Conservation (phyloP, 2,888 invertebrate species). For the Nephrocerus scutellatus region DNA sequence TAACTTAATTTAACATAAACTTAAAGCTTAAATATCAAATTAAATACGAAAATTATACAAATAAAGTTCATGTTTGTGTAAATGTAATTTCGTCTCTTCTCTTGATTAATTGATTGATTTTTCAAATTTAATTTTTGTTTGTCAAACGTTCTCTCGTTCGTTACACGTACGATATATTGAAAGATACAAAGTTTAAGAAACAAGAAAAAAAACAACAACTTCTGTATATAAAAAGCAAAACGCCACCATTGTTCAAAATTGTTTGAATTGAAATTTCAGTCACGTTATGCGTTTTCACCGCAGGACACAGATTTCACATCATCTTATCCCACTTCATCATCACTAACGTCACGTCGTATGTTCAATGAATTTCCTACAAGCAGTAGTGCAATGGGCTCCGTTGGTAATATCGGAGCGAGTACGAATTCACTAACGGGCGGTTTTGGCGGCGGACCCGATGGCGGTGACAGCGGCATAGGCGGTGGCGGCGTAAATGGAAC, state of each 20-base stretch:
- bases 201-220: conserved; percentile 5
- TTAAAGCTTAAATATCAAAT: too few relatives aligned
- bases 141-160: too few relatives aligned
- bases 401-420: conserved; percentile 39
- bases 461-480: conserved; percentile 28
- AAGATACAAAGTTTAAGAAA: too few relatives aligned
- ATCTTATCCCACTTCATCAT: conserved; percentile 44
- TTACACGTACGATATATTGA: too few relatives aligned
- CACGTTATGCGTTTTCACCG: conserved; percentile 50
- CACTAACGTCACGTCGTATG: conserved; percentile 39
- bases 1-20: too few relatives aligned
- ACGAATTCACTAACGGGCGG: conserved; percentile 37
- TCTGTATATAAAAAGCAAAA: conserved; percentile 32
- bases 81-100: too few relatives aligned
- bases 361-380: conserved; percentile 45
- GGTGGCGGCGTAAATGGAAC: conserved; percentile 49
- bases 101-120: too few relatives aligned
- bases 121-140: too few relatives aligned
- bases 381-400: conserved; percentile 36
- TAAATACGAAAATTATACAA: too few relatives aligned
- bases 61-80: too few relatives aligned
- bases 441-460: conserved; percentile 34
- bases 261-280: conserved; percentile 46
- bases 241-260: conserved; percentile 40
- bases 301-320: conserved; percentile 49